Base-by-base conservation (phyloP, 2,113 vertebrate genomes). In the Sarotherodon lohbergeri region DNA sequence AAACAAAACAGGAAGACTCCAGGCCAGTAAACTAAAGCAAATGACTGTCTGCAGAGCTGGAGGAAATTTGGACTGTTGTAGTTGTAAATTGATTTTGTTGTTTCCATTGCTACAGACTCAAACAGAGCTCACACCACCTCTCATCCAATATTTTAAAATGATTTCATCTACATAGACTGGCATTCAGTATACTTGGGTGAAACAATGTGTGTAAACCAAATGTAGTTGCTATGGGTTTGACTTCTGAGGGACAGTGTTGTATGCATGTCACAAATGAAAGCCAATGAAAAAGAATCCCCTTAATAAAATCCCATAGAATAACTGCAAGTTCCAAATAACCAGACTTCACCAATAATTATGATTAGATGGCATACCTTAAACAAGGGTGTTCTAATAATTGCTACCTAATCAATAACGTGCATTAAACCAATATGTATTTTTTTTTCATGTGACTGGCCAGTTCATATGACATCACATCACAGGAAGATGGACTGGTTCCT, bases 361-460 rank as follows among this genome's bases (percentile, higher is more conserved):
- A 80, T 55, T 80, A 80, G 12, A 55, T 34, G 9, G 39, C 36
- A 43, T 4, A 12, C 7, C 66, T 5, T 24, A 43, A 9, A 22
- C 2, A 2, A 24, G 8, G 34, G 9, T 29, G 41, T 46, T 73
- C 5, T 29, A 46, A 48, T 29, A 48, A 73, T 29, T 76, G 41
- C 1, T 46, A 32, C 71, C 16, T 50, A 32, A 50, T 76, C 24
- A 32, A 29, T 17, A 46, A 73, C 3, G 2, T 46, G 41, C 39
- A 48, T 29, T 46, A 17, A 46, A 73, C 4, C 22, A 6, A 73
- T 16, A 11, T 24, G 13, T 10, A 19, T 0, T 9, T 43, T 43
- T n/a, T 41, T 71, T 27, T 19, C 7, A 73, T 29, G 41, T 46
- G 68, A 73, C 68, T 7, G 13, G 8, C 22, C 14, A 17, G 4